Percentiles rank a stretch among this genome's conserved stretches.
Evolutionary conservation across 1,140 invertebrate genomes (phyloP).

Genomic region (Philaenus spumarius): DNA sequence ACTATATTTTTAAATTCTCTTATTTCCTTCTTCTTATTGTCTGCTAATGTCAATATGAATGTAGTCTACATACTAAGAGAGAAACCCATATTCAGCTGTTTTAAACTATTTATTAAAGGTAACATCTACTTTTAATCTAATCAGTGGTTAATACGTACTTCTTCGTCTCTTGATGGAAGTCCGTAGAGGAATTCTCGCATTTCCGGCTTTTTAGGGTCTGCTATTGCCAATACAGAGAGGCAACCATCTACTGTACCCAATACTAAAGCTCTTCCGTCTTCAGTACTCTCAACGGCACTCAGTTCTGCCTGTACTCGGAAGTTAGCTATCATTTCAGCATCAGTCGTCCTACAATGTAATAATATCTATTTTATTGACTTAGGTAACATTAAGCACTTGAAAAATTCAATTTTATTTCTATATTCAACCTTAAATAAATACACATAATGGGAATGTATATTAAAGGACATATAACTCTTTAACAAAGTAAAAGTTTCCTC

Average conservation of each 20-base stretch:
- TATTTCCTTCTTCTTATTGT: no score
- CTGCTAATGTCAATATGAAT: no score
- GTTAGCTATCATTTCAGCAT: conserved; percentile 87
- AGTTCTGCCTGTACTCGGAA: conserved; percentile 89
- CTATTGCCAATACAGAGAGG: conserved; percentile 83
- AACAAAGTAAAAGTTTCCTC: no score
- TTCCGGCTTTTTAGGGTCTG: conserved; percentile 63
- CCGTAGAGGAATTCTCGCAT: conserved; percentile 56
- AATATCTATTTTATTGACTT: neutral
- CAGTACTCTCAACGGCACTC: conserved; percentile 74
- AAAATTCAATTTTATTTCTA: no score
- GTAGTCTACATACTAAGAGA: no score
- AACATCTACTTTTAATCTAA: no score
- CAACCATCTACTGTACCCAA: conserved; percentile 91
- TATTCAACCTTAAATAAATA: no score
- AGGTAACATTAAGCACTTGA: neutral
- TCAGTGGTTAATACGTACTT: conserved; percentile 40
- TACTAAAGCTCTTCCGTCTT: conserved; percentile 73
- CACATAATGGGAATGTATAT: no score
- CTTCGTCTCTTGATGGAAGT: conserved; percentile 64
- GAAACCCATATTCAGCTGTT: no score
- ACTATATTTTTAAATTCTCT: no score
- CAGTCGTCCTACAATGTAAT: conserved; percentile 55
- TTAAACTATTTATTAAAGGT: no score
- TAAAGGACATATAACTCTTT: no score